A percentile compares a stretch with the other conserved stretches of the same genome.
phyloP scores from a whole-genome alignment of 1,140 invertebrate genomes.

The Episyrphus balteatus region DNA sequence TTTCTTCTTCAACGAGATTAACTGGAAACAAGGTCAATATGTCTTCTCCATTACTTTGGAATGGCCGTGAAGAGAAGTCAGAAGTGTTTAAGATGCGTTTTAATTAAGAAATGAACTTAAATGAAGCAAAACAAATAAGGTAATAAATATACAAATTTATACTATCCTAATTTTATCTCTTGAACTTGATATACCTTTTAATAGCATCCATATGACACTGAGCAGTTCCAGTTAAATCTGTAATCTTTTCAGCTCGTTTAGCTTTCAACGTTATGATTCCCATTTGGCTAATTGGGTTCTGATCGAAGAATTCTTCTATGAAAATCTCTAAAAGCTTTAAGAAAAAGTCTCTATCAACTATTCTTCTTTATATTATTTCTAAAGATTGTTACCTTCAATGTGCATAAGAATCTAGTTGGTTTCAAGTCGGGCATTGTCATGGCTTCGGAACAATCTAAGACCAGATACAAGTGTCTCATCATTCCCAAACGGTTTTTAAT shows the following conservation, averaged over 20 bases:
- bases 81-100: too few relatives aligned
- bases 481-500: constrained; percentile 79
- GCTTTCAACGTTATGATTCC: constrained; percentile 86
- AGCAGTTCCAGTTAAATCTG: constrained; percentile 77
- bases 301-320: constrained; percentile 94
- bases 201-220: constrained; percentile 66
- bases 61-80: constrained; percentile 5
- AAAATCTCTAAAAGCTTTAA: constrained; percentile 79
- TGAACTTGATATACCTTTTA: constrained; percentile 31
- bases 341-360: constrained; percentile 20
- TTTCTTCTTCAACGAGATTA: too few relatives aligned
- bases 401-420: constrained; percentile 82
- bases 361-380: neutral
- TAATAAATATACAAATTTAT: neutral
- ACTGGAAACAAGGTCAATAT: too few relatives aligned
- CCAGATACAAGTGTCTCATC: constrained; percentile 88
- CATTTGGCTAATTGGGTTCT: constrained; percentile 96
- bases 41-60: too few relatives aligned
- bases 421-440: constrained; percentile 93
- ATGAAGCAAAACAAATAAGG: neutral
- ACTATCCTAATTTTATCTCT: neutral
- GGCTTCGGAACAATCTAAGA: constrained; percentile 85
- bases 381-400: constrained; percentile 57
- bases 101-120: too few relatives aligned
- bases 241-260: constrained; percentile 86